Percentiles rank a stretch among this genome's conserved stretches.
phyloP scores from a whole-genome alignment of 2,113 vertebrate species.

The Silurus meridionalis region DNA sequence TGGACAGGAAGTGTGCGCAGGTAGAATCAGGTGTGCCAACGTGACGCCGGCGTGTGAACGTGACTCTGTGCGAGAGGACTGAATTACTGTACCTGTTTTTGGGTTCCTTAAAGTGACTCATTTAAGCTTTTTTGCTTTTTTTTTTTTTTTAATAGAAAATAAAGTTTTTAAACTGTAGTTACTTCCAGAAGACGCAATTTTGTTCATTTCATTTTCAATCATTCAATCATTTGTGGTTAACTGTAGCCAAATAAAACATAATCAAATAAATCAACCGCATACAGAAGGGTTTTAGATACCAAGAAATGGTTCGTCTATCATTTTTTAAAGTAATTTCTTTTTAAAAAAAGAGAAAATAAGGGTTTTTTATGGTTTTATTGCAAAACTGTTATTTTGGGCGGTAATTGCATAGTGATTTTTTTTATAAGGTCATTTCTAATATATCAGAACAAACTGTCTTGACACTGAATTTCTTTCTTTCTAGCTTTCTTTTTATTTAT shows the following conservation, averaged over 20 bases:
- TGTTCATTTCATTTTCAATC: neutral
- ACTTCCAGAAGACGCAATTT: neutral
- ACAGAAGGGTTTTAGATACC: neutral
- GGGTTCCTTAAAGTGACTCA: neutral
- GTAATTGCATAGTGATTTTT: neutral
- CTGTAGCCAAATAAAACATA: neutral
- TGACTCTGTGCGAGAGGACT: neutral
- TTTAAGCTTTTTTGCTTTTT: neutral
- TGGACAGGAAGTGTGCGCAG: conserved; percentile 63
- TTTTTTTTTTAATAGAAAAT: neutral
- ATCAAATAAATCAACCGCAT: neutral
- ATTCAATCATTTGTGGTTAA: neutral
- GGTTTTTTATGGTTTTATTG: neutral
- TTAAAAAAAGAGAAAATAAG: neutral
- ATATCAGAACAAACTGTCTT: neutral
- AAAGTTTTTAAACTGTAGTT: neutral
- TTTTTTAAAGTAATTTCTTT: neutral
- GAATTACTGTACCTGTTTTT: neutral
- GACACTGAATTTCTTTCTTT: too few relatives aligned
- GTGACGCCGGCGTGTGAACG: neutral
- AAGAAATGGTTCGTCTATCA: neutral
- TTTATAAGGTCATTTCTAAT: neutral
- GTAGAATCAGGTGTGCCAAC: conserved; percentile 49
- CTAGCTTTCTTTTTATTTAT: too few relatives aligned
- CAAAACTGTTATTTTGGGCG: neutral